phyloP scores from a whole-genome alignment of 2,888 invertebrate species.

The Neria commutata region DNA sequence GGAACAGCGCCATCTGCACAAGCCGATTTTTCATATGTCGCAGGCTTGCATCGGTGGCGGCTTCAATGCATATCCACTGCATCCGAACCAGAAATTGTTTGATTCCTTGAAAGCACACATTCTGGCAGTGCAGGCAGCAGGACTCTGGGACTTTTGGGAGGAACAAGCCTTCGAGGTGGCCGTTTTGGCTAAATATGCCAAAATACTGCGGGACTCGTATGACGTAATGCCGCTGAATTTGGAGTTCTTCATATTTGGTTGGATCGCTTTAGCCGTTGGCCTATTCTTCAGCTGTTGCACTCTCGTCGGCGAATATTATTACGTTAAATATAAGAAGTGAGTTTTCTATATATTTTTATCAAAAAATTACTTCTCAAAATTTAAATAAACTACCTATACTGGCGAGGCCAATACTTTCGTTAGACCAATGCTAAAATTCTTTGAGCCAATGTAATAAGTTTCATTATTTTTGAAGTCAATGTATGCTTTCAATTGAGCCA shows the following conservation, averaged over 20 bases:
- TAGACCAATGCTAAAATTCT: no score
- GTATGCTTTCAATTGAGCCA: no score
- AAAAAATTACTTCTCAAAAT: no score
- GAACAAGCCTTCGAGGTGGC: conserved; percentile 47
- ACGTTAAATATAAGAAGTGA: no score
- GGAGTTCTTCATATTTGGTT: conserved; percentile 46
- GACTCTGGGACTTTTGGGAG: conserved; percentile 52
- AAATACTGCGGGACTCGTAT: conserved; percentile 45
- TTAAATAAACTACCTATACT: no score
- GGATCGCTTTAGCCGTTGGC: conserved; percentile 40
- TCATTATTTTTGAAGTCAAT: no score
- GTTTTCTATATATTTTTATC: no score
- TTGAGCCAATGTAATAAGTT: no score
- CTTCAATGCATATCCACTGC: conserved; percentile 40
- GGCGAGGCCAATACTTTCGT: no score
- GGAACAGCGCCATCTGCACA: conserved; percentile 45
- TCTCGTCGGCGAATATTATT: no score
- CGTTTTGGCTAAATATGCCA: conserved; percentile 37
- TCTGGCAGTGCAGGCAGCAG: conserved; percentile 39
- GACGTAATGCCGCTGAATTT: conserved; percentile 49
- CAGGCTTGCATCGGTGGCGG: conserved; percentile 49
- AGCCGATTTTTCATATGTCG: conserved; percentile 49
- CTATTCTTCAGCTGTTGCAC: conserved; percentile 23
- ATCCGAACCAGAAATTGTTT: conserved; percentile 34
- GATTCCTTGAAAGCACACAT: conserved; percentile 39